These are phyloP conservation scores for Dendrolimus houi DNA, from an alignment of 2,888 invertebrate species.

Conservation along the genomic window DNA sequence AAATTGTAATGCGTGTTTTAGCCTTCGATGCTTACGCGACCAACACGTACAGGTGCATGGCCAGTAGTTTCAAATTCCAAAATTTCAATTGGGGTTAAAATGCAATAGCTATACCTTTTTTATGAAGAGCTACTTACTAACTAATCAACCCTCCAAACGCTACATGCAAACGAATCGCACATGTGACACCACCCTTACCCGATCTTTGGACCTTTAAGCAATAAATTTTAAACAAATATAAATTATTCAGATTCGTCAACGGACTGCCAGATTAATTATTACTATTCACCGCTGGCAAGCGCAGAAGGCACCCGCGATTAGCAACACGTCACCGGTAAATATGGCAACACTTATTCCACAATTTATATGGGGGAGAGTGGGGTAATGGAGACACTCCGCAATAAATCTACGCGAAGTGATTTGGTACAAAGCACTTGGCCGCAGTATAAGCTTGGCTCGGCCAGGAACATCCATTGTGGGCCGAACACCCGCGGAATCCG, in stretches of 20 bases:
- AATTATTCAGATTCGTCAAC: slow-evolving; percentile 69
- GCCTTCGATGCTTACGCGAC: no score
- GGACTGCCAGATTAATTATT: slow-evolving; percentile 64
- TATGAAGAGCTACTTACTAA: no score
- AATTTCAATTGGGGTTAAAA: no score
- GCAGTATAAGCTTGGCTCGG: slow-evolving; percentile 62
- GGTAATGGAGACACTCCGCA: slow-evolving; percentile 57
- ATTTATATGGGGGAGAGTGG: slow-evolving; percentile 66
- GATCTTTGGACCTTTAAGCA: slow-evolving; percentile 40
- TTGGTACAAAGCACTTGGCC: slow-evolving; percentile 72
- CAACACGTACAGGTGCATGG: no score
- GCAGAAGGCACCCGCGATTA: slow-evolving; percentile 65
- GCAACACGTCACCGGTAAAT: slow-evolving; percentile 73
- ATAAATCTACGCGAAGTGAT: slow-evolving; percentile 73
- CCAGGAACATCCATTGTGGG: slow-evolving; percentile 67
- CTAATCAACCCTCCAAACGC: neutral
- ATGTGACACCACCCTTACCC: slow-evolving; percentile 32
- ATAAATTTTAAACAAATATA: slow-evolving; percentile 64
- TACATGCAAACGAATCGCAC: slow-evolving; percentile 13
- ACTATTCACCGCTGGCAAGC: slow-evolving; percentile 57
- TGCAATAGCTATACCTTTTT: no score
- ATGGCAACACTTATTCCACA: slow-evolving; percentile 73
- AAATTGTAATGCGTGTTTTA: no score
- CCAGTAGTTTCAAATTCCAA: no score
- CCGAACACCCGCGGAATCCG: slow-evolving; percentile 66